Conservation (phyloP, 2,888 invertebrate genomes). For the Andrena chrysosceles region DNA sequence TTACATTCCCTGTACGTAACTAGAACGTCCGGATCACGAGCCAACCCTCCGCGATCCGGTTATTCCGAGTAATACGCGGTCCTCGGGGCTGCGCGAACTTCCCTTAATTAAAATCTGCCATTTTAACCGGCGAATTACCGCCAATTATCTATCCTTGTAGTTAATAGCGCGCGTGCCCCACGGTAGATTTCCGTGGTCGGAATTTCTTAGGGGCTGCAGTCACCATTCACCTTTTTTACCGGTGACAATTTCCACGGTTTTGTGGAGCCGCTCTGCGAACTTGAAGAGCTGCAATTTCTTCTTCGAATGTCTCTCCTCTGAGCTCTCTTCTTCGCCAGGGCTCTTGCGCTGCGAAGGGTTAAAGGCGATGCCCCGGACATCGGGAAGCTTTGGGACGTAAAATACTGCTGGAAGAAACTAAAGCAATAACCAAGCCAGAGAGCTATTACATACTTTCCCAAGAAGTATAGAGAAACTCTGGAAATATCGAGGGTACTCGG, state of each 20-base stretch:
- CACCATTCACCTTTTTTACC: neutral
- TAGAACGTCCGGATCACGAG: constrained; percentile 25
- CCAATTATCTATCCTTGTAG: constrained; percentile 17
- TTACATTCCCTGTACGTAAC: constrained; percentile 31
- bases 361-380: neutral
- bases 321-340: neutral
- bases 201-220: neutral
- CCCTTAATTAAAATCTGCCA: constrained; percentile 50
- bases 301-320: no score
- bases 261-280: no score
- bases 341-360: neutral
- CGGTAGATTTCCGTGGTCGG: neutral
- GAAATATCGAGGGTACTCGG: neutral
- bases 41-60: constrained; percentile 7
- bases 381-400: neutral
- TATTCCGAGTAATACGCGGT: constrained; percentile 28
- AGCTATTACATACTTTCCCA: neutral
- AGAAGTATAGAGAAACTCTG: neutral
- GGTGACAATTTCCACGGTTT: no score
- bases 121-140: constrained; percentile 35
- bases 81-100: constrained; percentile 15
- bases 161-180: neutral
- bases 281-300: no score
- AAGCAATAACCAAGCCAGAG: constrained; percentile 1
- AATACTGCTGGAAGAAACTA: neutral